Conservation (phyloP, 1,140 invertebrate genomes). For the Marisa cornuarietis region DNA sequence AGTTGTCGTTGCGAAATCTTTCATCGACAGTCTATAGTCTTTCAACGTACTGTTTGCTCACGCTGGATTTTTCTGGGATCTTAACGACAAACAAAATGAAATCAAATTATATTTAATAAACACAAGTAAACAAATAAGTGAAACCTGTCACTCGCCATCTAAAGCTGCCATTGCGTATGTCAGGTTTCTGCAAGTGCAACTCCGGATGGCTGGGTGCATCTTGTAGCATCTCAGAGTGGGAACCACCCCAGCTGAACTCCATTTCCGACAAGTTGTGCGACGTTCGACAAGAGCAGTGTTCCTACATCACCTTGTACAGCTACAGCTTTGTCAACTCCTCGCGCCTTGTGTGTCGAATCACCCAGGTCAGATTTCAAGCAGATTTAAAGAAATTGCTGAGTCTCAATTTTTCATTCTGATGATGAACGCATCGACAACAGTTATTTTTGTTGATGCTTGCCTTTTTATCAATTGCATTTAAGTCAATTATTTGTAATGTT, state of each 20-base stretch:
- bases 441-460: too few relatives aligned
- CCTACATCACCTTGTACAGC: constrained; percentile 33
- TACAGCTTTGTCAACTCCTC: constrained; percentile 36
- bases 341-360: constrained; percentile 37
- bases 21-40: too few relatives aligned
- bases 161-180: background rate
- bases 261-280: constrained; percentile 35
- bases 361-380: background rate
- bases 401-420: too few relatives aligned
- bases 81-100: too few relatives aligned
- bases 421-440: too few relatives aligned
- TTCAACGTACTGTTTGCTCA: too few relatives aligned
- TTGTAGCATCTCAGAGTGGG: constrained; percentile 32
- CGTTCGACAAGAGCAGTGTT: constrained; percentile 23
- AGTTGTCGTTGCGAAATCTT: background rate
- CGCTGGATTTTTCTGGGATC: too few relatives aligned
- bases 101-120: too few relatives aligned
- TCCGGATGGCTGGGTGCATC: constrained; percentile 35
- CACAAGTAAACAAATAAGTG: too few relatives aligned
- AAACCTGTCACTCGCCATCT: too few relatives aligned
- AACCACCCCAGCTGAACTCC: constrained; percentile 30
- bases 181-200: constrained; percentile 44
- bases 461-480: background rate
- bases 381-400: too few relatives aligned
- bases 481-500: background rate